phyloP scores from a whole-genome alignment of 2,113 vertebrate species.

The Trichomycterus rosablanca region DNA sequence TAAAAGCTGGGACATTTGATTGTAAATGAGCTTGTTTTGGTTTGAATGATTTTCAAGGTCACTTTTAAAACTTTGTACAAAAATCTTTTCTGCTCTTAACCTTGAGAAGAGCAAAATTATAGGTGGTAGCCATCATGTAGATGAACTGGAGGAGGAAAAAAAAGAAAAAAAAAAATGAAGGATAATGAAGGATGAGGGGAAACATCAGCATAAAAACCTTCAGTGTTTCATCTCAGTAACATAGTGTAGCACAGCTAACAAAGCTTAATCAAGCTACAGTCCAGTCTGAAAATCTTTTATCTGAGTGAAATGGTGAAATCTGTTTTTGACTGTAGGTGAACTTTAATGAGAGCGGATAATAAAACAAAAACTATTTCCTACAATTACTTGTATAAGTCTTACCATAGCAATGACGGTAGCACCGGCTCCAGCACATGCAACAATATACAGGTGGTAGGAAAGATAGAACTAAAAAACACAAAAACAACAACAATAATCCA shows the following conservation, averaged over 20 bases:
- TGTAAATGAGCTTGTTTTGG: no score
- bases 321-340: no score
- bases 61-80: conserved; percentile 99
- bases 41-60: no score
- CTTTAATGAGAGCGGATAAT: no score
- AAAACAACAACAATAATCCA: no score
- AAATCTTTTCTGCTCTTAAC: conserved; percentile 99
- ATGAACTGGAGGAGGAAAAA: conserved; percentile 99
- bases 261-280: no score
- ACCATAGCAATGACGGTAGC: conserved; percentile 97
- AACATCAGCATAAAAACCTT: background rate
- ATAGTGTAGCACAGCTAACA: no score
- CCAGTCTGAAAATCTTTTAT: no score
- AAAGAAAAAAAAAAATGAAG: conserved; percentile 74
- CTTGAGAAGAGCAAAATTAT: conserved; percentile 99
- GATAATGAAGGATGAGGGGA: conserved; percentile 2
- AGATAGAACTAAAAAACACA: conserved; percentile 94
- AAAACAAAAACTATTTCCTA: no score
- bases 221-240: no score
- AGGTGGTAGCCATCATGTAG: conserved; percentile 99
- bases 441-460: conserved; percentile 97
- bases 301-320: no score
- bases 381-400: conserved; percentile 56
- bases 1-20: no score
- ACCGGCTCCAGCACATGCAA: conserved; percentile 94